phyloP scores from a whole-genome alignment of 2,797 vertebrate species.

The Acanthornis magna region DNA sequence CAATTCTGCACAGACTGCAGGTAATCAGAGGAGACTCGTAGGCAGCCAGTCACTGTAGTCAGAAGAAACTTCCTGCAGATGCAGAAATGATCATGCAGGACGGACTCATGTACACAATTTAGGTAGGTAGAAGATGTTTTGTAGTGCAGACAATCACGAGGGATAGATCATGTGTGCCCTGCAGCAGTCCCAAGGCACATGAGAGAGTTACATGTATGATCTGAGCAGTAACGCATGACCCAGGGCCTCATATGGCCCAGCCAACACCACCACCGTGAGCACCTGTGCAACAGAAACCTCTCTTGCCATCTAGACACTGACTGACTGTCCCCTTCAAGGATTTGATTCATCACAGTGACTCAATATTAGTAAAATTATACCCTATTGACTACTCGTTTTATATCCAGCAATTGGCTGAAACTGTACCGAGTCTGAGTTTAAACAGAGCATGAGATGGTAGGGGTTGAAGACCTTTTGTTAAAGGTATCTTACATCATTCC shows the following conservation, averaged over 20 bases:
- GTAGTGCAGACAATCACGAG: background rate
- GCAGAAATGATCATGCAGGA: background rate
- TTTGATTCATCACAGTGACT: background rate
- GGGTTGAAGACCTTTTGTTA: background rate
- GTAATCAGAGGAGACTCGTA: background rate
- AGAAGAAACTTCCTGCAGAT: background rate
- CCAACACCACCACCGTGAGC: background rate
- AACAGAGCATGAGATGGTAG: background rate
- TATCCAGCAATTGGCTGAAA: background rate
- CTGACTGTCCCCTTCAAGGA: background rate
- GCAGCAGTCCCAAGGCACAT: accelerated
- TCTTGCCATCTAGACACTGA: background rate
- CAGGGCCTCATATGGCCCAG: background rate
- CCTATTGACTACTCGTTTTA: background rate
- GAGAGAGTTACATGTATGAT: background rate
- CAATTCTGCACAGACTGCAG: background rate
- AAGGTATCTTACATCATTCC: background rate
- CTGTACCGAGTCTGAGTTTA: background rate
- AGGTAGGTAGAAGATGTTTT: background rate
- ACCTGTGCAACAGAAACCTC: background rate
- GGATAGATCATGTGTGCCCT: accelerated
- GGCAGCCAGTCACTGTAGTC: background rate
- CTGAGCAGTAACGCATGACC: background rate
- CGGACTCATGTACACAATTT: background rate
- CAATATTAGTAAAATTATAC: background rate